A percentile compares a stretch with the other conserved stretches of the same genome.
phyloP scores from a whole-genome alignment of 2,113 vertebrate genomes.

The Aegotheles bennettii region DNA sequence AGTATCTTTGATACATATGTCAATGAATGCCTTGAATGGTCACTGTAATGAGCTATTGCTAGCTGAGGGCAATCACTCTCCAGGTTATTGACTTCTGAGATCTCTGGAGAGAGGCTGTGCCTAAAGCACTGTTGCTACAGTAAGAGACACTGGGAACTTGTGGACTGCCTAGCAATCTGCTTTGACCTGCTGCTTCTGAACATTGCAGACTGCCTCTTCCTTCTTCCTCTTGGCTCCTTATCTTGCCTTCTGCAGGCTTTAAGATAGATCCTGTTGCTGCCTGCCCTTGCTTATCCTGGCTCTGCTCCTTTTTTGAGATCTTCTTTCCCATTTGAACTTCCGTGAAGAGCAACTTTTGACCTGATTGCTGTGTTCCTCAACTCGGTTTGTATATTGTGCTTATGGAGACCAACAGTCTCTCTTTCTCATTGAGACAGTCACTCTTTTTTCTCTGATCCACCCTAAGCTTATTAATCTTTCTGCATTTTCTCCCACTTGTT shows the following conservation, averaged over 20 bases:
- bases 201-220: background rate
- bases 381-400: background rate
- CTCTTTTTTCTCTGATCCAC: background rate
- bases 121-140: background rate
- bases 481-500: background rate
- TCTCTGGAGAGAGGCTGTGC: background rate
- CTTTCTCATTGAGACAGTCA: background rate
- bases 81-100: background rate
- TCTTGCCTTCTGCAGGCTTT: background rate
- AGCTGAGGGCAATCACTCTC: background rate
- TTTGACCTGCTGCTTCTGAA: background rate
- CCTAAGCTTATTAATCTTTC: background rate
- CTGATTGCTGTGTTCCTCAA: background rate
- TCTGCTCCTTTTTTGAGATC: background rate
- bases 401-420: background rate
- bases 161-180: background rate
- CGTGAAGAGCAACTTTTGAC: background rate
- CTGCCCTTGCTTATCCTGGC: background rate
- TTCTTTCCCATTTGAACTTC: background rate
- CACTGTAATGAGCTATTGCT: conserved; percentile 7
- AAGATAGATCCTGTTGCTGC: background rate
- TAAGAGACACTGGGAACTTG: background rate
- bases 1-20: background rate
- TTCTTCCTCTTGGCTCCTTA: background rate
- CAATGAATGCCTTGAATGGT: background rate